Percentiles rank a stretch among this genome's conserved stretches.
Evolutionary conservation across 2,113 vertebrate genomes (phyloP).

Genomic region (Raja brachyura): DNA sequence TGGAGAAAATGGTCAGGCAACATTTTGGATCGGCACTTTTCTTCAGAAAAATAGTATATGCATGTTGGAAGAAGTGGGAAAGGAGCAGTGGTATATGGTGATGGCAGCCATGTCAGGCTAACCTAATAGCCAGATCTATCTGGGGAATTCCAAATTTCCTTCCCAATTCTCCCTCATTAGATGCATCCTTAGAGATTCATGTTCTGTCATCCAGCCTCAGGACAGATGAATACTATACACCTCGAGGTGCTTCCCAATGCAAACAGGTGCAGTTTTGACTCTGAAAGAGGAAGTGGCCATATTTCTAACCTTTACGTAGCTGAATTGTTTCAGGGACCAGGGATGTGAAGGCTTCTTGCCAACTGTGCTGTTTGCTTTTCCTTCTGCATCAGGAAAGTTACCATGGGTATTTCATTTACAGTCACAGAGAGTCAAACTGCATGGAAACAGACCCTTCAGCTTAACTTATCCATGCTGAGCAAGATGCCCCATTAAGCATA

Average conservation of each 20-base stretch:
- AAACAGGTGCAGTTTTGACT: background rate
- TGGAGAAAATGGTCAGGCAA: no score
- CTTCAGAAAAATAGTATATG: background rate
- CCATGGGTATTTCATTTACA: background rate
- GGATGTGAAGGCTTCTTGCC: background rate
- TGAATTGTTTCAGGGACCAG: background rate
- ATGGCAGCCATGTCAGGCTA: background rate
- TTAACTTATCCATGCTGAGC: no score
- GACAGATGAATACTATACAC: no score
- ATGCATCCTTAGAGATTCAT: background rate
- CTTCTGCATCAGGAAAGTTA: background rate
- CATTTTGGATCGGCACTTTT: no score
- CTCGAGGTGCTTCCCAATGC: no score
- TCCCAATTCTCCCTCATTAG: background rate
- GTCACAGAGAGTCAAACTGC: no score
- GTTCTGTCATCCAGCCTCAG: background rate
- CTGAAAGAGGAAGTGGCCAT: background rate
- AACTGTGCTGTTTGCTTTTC: background rate
- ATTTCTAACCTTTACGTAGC: background rate
- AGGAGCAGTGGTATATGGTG: background rate
- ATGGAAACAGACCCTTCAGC: no score
- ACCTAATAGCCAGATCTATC: background rate
- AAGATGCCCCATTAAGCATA: no score
- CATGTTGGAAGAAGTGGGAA: background rate
- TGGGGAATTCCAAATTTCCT: background rate